Base-by-base conservation (phyloP, 1,140 invertebrate species). In the Drosophila sturtevanti region DNA sequence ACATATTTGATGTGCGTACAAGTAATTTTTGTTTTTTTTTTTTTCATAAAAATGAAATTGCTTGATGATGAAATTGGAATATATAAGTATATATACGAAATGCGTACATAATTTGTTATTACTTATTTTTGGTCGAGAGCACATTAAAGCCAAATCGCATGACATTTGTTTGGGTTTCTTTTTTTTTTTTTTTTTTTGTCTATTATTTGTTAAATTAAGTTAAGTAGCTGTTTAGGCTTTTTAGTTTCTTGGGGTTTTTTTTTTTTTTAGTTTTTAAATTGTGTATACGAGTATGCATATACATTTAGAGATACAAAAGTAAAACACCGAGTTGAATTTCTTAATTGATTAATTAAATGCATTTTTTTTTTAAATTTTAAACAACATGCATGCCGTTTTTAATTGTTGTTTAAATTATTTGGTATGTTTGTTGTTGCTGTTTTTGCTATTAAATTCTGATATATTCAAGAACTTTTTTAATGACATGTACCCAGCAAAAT, bases 401-500 rank as follows among this genome's bases (percentile, higher is more conserved):
- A 74, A 35, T 77, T 74, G 55, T 71, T 81, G 44, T 77, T 59
- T 48, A 52, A 14, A 22, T 60, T 60, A 37, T 38, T 59, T 14
- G 34, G 22, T 35, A 35, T 60, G 10, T 24, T 41, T 22, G 35
- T 60, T 48, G 41, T 48, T 60, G 58, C 18, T 58, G 18, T 72
- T 74, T 27, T 77, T 68, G 31, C 22, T 41, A 27, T 63, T 27
- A 27, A 38, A 41, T 63, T 63, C 62, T 48, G 27, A 54, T 41
- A 56, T 55, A 31, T 31, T 55, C 52, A 56, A 34, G 16, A 76
- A 58, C 79, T 76, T 75, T 70, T 69, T 89, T 89, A 77, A 89
- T 89, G 86, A 89, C 86, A 89, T 89, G 86, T 89, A 89, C 86
- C 86, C 86, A 85, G 78, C 81, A 89, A 79, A 76, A 76, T 76